Conservation (phyloP, 2,888 invertebrate species). For the Ormyrus thymus region DNA sequence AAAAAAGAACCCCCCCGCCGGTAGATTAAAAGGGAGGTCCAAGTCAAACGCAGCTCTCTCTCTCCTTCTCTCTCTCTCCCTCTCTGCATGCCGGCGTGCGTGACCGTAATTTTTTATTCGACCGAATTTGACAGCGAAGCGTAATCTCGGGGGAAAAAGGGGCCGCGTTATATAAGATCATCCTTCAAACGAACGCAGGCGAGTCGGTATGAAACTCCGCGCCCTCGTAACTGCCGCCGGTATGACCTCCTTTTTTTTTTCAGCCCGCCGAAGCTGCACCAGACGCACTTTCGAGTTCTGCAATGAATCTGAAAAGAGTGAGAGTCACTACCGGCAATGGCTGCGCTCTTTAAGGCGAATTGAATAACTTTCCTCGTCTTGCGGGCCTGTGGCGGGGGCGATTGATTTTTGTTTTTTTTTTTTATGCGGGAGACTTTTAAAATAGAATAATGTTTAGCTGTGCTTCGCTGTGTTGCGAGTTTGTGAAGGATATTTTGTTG, state of each 20-base stretch:
- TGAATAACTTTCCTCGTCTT: no score
- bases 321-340: no score
- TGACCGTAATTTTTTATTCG: constrained; percentile 52
- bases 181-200: constrained; percentile 30
- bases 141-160: constrained; percentile 44
- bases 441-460: no score
- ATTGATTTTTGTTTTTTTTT: no score
- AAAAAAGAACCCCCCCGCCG: no score
- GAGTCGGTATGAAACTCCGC: constrained; percentile 20
- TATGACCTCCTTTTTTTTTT: constrained; percentile 7
- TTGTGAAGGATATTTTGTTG: no score
- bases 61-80: neutral
- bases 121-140: constrained; percentile 48
- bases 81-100: constrained; percentile 20
- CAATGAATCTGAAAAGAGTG: no score
- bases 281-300: neutral
- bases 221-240: constrained; percentile 30
- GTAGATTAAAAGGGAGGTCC: neutral
- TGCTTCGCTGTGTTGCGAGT: no score
- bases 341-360: no score
- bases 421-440: no score
- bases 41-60: no score
- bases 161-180: constrained; percentile 28
- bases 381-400: no score
- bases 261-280: neutral